Base-by-base conservation (phyloP, 2,797 vertebrate species). In the Chloroceryle inda region DNA sequence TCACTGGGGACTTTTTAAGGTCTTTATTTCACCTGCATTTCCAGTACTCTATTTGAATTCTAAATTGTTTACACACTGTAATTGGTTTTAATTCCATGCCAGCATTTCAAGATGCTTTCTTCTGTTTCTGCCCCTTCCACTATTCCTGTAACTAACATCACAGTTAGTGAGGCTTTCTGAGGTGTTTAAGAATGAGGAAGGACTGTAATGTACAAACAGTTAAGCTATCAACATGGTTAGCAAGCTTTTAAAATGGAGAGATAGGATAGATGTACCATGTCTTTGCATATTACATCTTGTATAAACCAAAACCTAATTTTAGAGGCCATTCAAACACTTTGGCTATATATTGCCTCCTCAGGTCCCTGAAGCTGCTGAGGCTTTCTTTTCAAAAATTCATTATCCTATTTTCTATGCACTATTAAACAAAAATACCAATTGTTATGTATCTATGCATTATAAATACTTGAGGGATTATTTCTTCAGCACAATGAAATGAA, bases 401-500 rank as follows among this genome's bases (percentile, higher is more conserved):
- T 92, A 91, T 89, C 76, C 45, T 92, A 75, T 95, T 92, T 87
- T 86, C 78, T 72, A 88, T 5, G 17, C 56, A 42, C 81, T 71
- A 95, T 94, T 91, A 91, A 89, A 87, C 37, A 87, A 95, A 92
- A 94, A 74, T 91, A 47, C 49, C 53, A 22, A 68, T 76, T 94
- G 53, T 85, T 95, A 35, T 44, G 44, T 87, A 83, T 91, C 68
- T 82, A 31, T 77, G 75, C 26, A 53, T 77, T 96, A 77, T 77
- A 91, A 93, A 91, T 61, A 74, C 68, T 89, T 91, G 84, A 92
- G 58, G 40, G 64, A 92, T 96, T 93, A 94, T 91, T 92, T 94
- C 33, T 91, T 74, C 61, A 75, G 52, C 71, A 67, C 64, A 95
- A 53, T 89, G 66, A 94, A 92, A 92, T 88, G 44, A 92, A 93